phyloP scores from a whole-genome alignment of 1,140 invertebrate genomes.

The Drosophila saltans region DNA sequence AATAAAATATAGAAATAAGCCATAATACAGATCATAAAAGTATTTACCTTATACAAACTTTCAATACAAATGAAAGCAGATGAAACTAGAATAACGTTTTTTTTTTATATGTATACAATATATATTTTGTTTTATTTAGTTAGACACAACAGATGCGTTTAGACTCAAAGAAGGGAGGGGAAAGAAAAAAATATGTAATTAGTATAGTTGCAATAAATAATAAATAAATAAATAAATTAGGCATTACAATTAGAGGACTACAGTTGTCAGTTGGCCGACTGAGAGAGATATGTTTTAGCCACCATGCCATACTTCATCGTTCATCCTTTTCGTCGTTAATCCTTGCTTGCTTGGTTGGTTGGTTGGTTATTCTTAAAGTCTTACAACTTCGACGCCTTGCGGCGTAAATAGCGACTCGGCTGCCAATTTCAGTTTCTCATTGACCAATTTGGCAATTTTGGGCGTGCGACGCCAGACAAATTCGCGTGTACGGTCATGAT shows the following conservation, averaged over 20 bases:
- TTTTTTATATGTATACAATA: neutral
- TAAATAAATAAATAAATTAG: slow-evolving; percentile 75
- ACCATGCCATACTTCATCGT: slow-evolving; percentile 21
- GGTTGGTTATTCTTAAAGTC: slow-evolving; percentile 45
- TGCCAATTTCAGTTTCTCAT: slow-evolving; percentile 89
- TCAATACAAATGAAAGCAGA: too few species aligned
- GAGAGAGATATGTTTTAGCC: slow-evolving; percentile 19
- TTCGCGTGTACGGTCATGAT: slow-evolving; percentile 92
- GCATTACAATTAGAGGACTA: slow-evolving; percentile 63
- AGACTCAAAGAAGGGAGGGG: neutral
- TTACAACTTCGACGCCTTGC: slow-evolving; percentile 74
- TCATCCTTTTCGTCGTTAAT: slow-evolving; percentile 11
- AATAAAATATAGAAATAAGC: too few species aligned
- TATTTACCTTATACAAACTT: too few species aligned
- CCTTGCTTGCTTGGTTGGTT: neutral
- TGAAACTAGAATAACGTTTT: too few species aligned
- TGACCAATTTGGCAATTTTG: slow-evolving; percentile 91
- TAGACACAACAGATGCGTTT: slow-evolving; percentile 4
- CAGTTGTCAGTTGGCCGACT: slow-evolving; percentile 18
- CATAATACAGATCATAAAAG: too few species aligned
- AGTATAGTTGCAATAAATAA: slow-evolving; percentile 18
- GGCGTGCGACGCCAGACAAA: slow-evolving; percentile 92
- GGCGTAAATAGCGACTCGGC: slow-evolving; percentile 89
- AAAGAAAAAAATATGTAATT: neutral
- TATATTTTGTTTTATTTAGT: neutral